phyloP scores from a whole-genome alignment of 2,113 vertebrate genomes.

The Leptodactylus fuscus region DNA sequence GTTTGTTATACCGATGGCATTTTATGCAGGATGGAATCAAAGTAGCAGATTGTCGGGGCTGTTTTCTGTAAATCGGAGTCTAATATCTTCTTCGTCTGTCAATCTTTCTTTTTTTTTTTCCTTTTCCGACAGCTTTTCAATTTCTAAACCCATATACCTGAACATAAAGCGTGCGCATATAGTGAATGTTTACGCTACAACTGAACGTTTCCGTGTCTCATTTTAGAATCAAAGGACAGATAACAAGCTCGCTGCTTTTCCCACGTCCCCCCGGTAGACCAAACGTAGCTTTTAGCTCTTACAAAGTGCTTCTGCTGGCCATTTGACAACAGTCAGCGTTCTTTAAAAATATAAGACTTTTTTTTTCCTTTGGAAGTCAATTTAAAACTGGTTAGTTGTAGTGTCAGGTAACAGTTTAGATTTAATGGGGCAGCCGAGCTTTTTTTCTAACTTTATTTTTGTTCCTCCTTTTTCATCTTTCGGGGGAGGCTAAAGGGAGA shows the following conservation, averaged over 20 bases:
- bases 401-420: conserved; percentile 74
- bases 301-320: conserved; percentile 42
- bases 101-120: neutral
- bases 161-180: neutral
- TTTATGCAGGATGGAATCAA: neutral
- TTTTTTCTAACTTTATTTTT: conserved; percentile 62
- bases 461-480: conserved; percentile 74
- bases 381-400: conserved; percentile 76
- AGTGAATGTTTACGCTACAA: neutral
- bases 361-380: conserved; percentile 65
- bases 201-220: neutral
- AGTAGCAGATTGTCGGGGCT: neutral
- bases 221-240: conserved; percentile 26
- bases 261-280: conserved; percentile 1
- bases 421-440: conserved; percentile 74
- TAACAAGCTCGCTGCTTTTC: neutral
- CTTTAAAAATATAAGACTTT: conserved; percentile 70
- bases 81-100: neutral
- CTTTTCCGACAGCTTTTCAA: neutral
- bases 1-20: neutral
- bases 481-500: conserved; percentile 78
- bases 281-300: conserved; percentile 10
- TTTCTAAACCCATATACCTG: conserved; percentile 14
- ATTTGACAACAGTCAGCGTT: conserved; percentile 51
- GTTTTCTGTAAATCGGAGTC: neutral